Conservation (phyloP, 2,888 invertebrate genomes). For the Heliconius ethilla region DNA sequence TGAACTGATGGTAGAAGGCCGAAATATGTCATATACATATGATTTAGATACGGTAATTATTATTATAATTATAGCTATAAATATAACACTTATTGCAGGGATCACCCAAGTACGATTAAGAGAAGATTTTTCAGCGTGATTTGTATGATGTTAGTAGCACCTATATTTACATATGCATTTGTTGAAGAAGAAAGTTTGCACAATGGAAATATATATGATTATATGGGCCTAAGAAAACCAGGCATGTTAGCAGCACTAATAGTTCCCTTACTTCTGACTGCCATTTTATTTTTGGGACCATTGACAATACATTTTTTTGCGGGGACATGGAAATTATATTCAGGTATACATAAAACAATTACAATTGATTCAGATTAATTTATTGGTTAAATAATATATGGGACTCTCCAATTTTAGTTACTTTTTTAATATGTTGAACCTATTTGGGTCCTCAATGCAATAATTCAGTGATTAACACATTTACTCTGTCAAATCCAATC, state of each 20-base stretch:
- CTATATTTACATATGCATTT: slow-evolving; percentile 88
- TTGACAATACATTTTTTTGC: slow-evolving; percentile 86
- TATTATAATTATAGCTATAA: neutral
- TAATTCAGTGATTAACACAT: too few relatives aligned
- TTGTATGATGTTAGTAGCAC: slow-evolving; percentile 90
- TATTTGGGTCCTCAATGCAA: too few relatives aligned
- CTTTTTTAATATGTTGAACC: too few relatives aligned
- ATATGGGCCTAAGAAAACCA: slow-evolving; percentile 88
- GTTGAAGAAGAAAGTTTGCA: slow-evolving; percentile 83
- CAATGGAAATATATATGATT: slow-evolving; percentile 84
- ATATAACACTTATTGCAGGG: slow-evolving; percentile 75
- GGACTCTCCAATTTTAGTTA: too few relatives aligned
- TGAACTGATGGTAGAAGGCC: too few relatives aligned
- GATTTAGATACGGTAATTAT: neutral
- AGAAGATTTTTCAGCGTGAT: slow-evolving; percentile 93
- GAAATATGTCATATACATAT: too few relatives aligned
- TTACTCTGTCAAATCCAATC: too few relatives aligned
- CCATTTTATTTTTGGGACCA: slow-evolving; percentile 92
- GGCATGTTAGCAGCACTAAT: slow-evolving; percentile 88
- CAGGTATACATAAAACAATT: slow-evolving; percentile 73
- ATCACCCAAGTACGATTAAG: slow-evolving; percentile 94
- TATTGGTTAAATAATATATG: neutral
- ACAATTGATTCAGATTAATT: neutral
- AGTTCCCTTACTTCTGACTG: slow-evolving; percentile 89
- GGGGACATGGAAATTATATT: slow-evolving; percentile 85